Percentiles rank a stretch among this genome's conserved stretches.
phyloP scores from a whole-genome alignment of 2,113 vertebrate species.

The Clarias gariepinus region DNA sequence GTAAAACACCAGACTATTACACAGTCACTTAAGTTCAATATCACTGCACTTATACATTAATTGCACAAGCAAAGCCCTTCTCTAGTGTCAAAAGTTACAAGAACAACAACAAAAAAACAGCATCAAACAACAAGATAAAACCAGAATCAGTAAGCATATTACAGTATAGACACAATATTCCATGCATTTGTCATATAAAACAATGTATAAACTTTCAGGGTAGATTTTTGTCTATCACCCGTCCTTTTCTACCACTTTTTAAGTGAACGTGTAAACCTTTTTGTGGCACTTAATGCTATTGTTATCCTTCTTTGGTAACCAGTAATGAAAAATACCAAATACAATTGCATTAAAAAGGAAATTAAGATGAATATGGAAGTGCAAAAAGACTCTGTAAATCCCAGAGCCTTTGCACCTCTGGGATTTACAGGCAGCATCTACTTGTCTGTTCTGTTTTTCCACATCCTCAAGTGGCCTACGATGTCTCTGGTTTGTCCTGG shows the following conservation, averaged over 20 bases:
- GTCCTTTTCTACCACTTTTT: background rate
- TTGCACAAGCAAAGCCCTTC: background rate
- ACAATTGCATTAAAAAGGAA: background rate
- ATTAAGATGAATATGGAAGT: background rate
- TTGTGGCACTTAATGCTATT: background rate
- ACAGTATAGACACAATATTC: background rate
- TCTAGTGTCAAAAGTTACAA: background rate
- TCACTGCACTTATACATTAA: background rate
- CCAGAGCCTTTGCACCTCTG: background rate
- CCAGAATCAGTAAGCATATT: background rate
- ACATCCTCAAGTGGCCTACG: constrained; percentile 13
- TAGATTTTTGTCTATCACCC: background rate
- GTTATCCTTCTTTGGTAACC: background rate
- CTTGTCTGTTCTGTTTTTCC: constrained; percentile 22
- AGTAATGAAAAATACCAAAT: background rate
- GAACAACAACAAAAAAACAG: background rate
- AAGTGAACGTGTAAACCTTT: background rate
- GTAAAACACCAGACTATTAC: background rate
- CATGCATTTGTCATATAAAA: background rate
- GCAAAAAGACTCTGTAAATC: no score
- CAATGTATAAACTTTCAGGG: background rate
- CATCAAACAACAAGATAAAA: background rate
- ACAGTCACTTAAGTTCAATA: background rate
- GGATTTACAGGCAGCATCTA: constrained; percentile 2
- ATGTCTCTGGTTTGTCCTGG: constrained; percentile 10